These are phyloP conservation scores for Catharus minimus DNA, from an alignment of 2,113 vertebrate genomes.

Conservation along the genomic window DNA sequence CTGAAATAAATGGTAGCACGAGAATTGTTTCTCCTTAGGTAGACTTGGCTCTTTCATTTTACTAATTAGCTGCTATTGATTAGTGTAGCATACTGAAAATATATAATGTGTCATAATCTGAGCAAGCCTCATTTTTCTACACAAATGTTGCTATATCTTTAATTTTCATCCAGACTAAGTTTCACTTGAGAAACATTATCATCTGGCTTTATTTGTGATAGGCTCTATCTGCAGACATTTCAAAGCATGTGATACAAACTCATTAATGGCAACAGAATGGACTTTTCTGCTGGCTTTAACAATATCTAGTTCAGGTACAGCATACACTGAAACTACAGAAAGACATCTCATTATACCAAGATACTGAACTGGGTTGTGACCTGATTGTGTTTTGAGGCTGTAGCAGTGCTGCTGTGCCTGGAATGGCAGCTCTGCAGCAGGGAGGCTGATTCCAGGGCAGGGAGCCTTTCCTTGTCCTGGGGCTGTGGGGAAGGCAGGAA, in stretches of 20 bases:
- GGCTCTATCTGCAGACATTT: not conserved
- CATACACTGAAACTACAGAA: not conserved
- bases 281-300: not conserved
- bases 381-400: not conserved
- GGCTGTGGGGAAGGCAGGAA: not conserved
- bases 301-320: not conserved
- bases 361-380: not conserved
- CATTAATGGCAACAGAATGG: not conserved
- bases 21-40: not conserved
- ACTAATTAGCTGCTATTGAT: conserved; percentile 11
- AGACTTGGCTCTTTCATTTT: not conserved
- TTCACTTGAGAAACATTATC: not conserved
- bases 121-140: not conserved
- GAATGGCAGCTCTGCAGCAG: not conserved
- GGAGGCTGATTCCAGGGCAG: not conserved
- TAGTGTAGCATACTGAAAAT: not conserved
- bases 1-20: not conserved
- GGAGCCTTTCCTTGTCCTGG: not conserved
- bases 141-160: not conserved
- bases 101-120: not conserved
- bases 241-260: not conserved
- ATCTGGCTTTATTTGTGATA: not conserved
- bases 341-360: not conserved
- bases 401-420: not conserved
- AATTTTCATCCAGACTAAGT: not conserved